These are phyloP conservation scores for Scatophagus argus DNA, from an alignment of 2,113 vertebrate genomes.

Conservation along the genomic window DNA sequence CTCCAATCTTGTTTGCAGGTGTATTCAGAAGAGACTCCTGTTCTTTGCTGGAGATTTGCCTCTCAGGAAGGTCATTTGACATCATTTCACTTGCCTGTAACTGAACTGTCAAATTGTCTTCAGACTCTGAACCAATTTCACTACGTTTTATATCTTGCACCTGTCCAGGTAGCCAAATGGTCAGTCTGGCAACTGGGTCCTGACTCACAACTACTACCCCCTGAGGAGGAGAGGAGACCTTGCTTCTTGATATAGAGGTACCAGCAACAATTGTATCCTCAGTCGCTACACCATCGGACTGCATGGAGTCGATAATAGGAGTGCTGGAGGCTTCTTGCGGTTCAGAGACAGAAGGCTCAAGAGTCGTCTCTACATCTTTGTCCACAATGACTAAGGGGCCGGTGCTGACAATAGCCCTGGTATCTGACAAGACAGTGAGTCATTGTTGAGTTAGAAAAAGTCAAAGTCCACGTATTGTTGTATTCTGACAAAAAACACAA, in stretches of 20 bases:
- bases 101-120: background rate
- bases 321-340: background rate
- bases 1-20: background rate
- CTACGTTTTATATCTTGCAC: background rate
- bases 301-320: background rate
- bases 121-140: background rate
- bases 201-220: constrained; percentile 47
- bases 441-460: background rate
- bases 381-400: constrained; percentile 66
- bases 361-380: background rate
- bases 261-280: background rate
- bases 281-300: constrained; percentile 1
- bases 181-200: constrained; percentile 43
- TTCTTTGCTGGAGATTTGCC: background rate
- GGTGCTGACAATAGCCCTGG: constrained; percentile 45
- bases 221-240: background rate
- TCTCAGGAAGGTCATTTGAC: background rate
- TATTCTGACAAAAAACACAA: background rate
- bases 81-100: background rate
- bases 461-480: background rate
- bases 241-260: background rate
- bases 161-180: constrained; percentile 59
- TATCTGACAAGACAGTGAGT: constrained; percentile 41
- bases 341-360: background rate
- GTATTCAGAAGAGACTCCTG: background rate